A percentile compares a stretch with the other conserved stretches of the same genome.
Evolutionary conservation across 2,888 invertebrate species (phyloP).

Genomic region (Hirtodrosophila trivittata): DNA sequence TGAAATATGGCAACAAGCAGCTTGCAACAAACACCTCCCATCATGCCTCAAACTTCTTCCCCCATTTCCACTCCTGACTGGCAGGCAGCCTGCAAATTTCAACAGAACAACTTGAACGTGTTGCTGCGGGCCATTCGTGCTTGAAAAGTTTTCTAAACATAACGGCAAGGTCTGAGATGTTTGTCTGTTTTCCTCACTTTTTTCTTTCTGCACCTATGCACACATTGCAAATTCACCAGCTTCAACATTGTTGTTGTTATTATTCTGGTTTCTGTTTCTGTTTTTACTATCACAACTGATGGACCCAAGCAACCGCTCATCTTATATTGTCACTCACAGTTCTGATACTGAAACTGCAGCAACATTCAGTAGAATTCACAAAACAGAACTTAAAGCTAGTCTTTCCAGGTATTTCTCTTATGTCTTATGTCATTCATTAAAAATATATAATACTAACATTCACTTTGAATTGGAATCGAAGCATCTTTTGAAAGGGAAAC

Average conservation of each 20-base stretch:
- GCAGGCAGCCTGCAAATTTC: conserved; percentile 57
- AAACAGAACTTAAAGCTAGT: no score
- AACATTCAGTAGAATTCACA: no score
- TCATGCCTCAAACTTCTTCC: neutral
- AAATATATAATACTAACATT: no score
- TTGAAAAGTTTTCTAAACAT: conserved; percentile 78
- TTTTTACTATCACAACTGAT: conserved; percentile 31
- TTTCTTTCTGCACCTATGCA: conserved; percentile 39
- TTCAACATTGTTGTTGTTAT: conserved; percentile 47
- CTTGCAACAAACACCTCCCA: conserved; percentile 8
- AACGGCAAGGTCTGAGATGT: conserved; percentile 63
- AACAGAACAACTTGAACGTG: conserved; percentile 65
- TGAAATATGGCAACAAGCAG: conserved; percentile 62
- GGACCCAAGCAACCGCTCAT: conserved; percentile 22
- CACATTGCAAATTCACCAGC: conserved; percentile 61
- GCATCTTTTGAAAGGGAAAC: no score
- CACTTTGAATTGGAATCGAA: no score
- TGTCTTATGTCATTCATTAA: no score
- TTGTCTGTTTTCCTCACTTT: conserved; percentile 33
- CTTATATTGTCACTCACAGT: conserved; percentile 18
- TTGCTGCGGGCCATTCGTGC: conserved; percentile 75
- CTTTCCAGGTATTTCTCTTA: no score
- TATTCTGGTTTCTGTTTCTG: conserved; percentile 20
- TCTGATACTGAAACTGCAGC: no score
- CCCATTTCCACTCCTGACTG: conserved; percentile 18